Percentiles rank a stretch among this genome's conserved stretches.
Conservation (phyloP, 2,113 vertebrate genomes). For the Isurus oxyrinchus region DNA sequence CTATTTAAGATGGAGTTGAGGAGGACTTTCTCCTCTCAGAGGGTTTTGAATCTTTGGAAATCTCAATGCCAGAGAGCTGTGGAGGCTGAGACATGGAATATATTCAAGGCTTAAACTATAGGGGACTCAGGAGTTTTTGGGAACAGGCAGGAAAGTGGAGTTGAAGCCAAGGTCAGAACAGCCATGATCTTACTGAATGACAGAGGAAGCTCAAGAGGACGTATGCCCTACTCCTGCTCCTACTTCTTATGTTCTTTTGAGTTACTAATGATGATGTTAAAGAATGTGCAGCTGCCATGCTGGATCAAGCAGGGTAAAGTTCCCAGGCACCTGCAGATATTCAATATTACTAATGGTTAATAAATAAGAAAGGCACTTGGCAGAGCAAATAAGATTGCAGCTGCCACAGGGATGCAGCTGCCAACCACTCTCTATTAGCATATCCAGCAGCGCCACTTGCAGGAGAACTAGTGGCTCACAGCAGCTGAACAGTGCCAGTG, state of each 20-base stretch:
- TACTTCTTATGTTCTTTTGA: background rate
- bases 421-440: background rate
- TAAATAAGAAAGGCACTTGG: background rate
- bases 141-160: background rate
- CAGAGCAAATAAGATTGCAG: background rate
- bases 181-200: background rate
- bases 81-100: too few species aligned
- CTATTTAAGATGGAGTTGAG: too few species aligned
- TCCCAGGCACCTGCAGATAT: background rate
- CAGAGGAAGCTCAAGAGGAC: background rate
- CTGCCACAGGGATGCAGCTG: background rate
- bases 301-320: background rate
- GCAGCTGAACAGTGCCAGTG: background rate
- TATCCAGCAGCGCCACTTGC: conserved; percentile 7
- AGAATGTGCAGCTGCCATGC: background rate
- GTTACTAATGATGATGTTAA: background rate
- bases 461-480: background rate
- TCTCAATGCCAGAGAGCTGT: too few species aligned
- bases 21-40: too few species aligned
- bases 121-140: too few species aligned
- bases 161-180: background rate
- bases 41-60: too few species aligned
- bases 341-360: background rate
- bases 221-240: background rate
- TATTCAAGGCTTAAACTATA: too few species aligned